Evolutionary conservation across 2,888 invertebrate genomes (phyloP).

Genomic region (Sinelater perroti): DNA sequence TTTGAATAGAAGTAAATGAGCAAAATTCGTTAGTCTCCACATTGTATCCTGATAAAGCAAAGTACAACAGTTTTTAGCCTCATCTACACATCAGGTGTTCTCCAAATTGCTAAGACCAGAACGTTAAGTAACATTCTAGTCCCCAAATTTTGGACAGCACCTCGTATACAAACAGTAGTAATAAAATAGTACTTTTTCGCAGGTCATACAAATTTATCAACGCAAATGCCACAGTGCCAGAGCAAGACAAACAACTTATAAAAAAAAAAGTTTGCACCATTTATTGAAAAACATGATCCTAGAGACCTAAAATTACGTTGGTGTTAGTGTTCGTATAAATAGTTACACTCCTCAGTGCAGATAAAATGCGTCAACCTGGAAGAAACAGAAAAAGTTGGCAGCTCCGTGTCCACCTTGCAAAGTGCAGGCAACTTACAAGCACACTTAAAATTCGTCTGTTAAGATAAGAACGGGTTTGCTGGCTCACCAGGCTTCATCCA

Average conservation of each 20-base stretch:
- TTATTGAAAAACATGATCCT: conserved; percentile 28
- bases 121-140: no score
- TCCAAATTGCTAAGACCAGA: no score
- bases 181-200: conserved; percentile 30
- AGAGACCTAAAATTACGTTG: conserved; percentile 31
- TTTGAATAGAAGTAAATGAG: conserved; percentile 28
- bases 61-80: conserved; percentile 10
- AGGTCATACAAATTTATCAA: conserved; percentile 21
- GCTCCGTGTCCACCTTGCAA: background rate
- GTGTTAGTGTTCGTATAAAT: conserved; percentile 36
- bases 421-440: conserved; percentile 11
- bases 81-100: no score
- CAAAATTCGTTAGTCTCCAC: conserved; percentile 29
- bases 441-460: conserved; percentile 47
- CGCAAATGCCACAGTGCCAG: conserved; percentile 17
- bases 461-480: conserved; percentile 75
- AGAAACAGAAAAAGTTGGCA: no score
- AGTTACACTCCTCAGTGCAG: conserved; percentile 28
- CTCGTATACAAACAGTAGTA: no score
- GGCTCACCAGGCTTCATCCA: conserved; percentile 58
- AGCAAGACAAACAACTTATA: conserved; percentile 20
- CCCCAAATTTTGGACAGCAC: no score
- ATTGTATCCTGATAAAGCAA: background rate
- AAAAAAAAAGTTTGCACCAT: conserved; percentile 34
- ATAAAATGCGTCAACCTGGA: conserved; percentile 29